A percentile compares a stretch with the other conserved stretches of the same genome.
Evolutionary conservation across 2,888 invertebrate species (phyloP).

Genomic region (Cepaea hortensis): DNA sequence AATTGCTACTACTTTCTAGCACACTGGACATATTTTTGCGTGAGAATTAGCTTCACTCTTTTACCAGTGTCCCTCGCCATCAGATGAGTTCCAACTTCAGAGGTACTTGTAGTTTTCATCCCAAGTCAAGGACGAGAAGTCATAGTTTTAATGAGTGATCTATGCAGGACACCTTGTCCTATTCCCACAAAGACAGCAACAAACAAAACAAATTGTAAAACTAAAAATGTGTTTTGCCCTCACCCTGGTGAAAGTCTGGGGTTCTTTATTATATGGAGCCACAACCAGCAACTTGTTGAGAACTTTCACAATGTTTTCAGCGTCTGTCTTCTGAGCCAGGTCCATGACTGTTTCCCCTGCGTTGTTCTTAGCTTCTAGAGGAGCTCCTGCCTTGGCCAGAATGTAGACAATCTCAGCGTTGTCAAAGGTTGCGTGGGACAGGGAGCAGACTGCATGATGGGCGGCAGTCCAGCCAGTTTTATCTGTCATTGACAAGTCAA

Average conservation of each 20-base stretch:
- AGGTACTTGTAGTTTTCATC: no score
- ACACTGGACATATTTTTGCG: no score
- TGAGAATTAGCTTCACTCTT: no score
- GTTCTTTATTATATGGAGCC: slow-evolving; percentile 28
- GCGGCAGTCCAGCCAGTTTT: slow-evolving; percentile 74
- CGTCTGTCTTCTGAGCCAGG: slow-evolving; percentile 50
- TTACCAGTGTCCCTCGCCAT: no score
- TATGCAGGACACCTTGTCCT: no score
- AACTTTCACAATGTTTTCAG: slow-evolving; percentile 46
- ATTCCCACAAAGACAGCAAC: no score
- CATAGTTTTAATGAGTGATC: no score
- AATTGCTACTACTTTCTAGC: no score
- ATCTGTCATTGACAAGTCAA: slow-evolving; percentile 70
- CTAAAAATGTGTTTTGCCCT: neutral
- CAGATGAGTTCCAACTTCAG: no score
- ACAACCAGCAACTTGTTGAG: slow-evolving; percentile 27
- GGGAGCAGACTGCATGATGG: slow-evolving; percentile 75
- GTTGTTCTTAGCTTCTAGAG: slow-evolving; percentile 67
- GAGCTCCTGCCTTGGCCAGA: slow-evolving; percentile 71
- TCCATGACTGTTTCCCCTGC: slow-evolving; percentile 66
- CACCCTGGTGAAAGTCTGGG: slow-evolving; percentile 34
- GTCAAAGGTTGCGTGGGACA: slow-evolving; percentile 75
- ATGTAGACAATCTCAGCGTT: slow-evolving; percentile 74
- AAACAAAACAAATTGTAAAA: no score
- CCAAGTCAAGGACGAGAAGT: no score